Base-by-base conservation (phyloP, 2,113 vertebrate species). In the Onychostruthus taczanowskii region DNA sequence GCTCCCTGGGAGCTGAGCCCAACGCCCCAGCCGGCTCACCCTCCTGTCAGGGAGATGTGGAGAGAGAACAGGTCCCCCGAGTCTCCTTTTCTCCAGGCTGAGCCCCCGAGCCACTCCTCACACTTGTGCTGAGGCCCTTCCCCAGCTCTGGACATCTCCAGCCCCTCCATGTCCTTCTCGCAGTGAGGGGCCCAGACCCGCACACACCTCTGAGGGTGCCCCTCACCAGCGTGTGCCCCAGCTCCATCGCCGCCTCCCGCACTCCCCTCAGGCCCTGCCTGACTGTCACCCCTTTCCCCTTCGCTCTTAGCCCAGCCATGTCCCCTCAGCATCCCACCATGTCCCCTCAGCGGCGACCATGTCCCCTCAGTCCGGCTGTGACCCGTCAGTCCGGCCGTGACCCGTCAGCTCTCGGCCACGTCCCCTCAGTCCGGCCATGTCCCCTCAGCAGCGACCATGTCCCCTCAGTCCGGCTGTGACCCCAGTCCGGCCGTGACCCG, bases 21-120 rank as follows among this genome's bases (percentile, higher is more conserved):
- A 12, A 50, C 2, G 39, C 6, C 5, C 14, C 6, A 7, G 3
- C 13, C 1, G 3, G 31, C 18, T 68, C 15, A 1, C 18, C 14
- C 59, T 58, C 37, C 44, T 28, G 22, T 7, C 15, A 59, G 28
- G 50, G 53, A 55, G 30, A 8, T 59, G 52, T 2, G 43, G 10
- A 52, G 23, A 59, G 7, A 24, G 2, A 50, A 19, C n/a, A 59
- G 5, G 6, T 28, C 10, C 1, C 6, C 1, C 1, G 10, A 59
- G 10, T 15, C 33, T 59, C 44, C 50, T 66, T 28, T 59, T 8
- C 44, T 39, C 15, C 44, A 37, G 15, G 33, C 18, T 28, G 44
- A 74, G 6, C 8, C 6, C 18, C 8, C 1, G 16, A 39, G 17
- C 19, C 33, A 15, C 50, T 50, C 44, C 30, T 43, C 35, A 16